These are phyloP conservation scores for Gambelia wislizenii DNA, from an alignment of 2,797 vertebrate species.

Conservation along the genomic window DNA sequence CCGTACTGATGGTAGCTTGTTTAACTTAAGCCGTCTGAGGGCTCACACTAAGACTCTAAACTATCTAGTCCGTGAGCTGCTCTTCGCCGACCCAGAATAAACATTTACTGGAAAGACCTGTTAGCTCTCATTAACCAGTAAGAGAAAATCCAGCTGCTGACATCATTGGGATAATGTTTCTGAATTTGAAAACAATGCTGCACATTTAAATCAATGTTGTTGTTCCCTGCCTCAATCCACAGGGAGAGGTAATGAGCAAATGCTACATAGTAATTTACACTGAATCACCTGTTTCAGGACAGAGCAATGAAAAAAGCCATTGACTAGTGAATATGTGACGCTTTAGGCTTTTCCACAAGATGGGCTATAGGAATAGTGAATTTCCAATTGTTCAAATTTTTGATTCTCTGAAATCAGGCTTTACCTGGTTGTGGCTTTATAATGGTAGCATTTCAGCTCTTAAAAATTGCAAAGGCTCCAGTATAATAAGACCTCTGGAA, in stretches of 20 bases:
- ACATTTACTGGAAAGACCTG: not conserved
- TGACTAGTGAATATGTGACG: not conserved
- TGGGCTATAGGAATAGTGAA: not conserved
- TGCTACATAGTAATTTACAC: too few species aligned
- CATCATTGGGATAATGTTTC: not conserved
- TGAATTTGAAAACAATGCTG: not conserved
- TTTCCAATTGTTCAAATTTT: not conserved
- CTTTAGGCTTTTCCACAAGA: not conserved
- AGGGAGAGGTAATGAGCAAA: not conserved
- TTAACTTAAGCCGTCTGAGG: too few species aligned
- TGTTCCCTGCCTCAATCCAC: not conserved
- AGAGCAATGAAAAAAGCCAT: not conserved
- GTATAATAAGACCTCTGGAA: not conserved
- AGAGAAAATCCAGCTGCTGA: not conserved
- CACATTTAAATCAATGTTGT: too few species aligned
- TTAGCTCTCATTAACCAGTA: not conserved
- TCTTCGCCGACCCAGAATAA: too few species aligned
- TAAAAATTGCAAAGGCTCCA: not conserved
- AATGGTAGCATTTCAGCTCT: not conserved
- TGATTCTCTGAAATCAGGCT: not conserved
- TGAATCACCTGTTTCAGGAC: too few species aligned
- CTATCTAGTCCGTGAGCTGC: too few species aligned
- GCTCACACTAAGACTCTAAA: too few species aligned
- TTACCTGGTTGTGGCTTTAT: not conserved
- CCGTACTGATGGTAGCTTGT: too few species aligned